Evolutionary conservation across 35 echinoderm and acorn worm species (phyloP).

Genomic region (Lytechinus variegatus): DNA sequence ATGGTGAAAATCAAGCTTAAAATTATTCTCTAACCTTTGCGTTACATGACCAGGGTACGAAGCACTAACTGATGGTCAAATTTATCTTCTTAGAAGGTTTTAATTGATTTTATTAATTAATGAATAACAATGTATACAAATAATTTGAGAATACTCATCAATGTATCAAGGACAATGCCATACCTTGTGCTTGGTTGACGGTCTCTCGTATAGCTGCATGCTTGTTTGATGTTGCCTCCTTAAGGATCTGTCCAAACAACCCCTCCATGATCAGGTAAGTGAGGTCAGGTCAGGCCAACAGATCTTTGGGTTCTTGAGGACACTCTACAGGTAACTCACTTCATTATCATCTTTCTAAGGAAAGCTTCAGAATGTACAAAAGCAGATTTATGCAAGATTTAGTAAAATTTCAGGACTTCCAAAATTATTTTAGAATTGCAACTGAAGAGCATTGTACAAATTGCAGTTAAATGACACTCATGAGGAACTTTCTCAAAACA

Average conservation of each 20-base stretch:
- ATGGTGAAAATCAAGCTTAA: no score
- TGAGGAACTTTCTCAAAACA: no score
- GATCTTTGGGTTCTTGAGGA: background rate
- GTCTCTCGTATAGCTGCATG: constrained; percentile 48
- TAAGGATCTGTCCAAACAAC: constrained; percentile 50
- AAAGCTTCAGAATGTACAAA: background rate
- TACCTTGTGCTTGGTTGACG: constrained; percentile 63
- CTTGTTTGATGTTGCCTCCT: constrained; percentile 61
- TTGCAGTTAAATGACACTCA: no score
- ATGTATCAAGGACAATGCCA: no score
- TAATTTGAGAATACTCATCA: no score
- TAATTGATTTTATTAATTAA: no score
- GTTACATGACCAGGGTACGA: no score
- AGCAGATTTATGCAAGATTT: background rate
- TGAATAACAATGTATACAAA: no score
- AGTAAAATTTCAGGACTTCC: background rate
- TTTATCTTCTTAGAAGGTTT: no score
- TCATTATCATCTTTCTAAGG: background rate
- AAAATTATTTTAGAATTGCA: background rate
- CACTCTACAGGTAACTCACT: background rate
- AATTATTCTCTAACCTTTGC: no score
- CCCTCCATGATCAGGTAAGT: constrained; percentile 43
- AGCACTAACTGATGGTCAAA: no score
- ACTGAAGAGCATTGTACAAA: no score
- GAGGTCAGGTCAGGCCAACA: background rate